Evolutionary conservation across 2,888 invertebrate species (phyloP), one percentile per base, ranked within the genome.

Genomic region (Apamea epomidion): DNA sequence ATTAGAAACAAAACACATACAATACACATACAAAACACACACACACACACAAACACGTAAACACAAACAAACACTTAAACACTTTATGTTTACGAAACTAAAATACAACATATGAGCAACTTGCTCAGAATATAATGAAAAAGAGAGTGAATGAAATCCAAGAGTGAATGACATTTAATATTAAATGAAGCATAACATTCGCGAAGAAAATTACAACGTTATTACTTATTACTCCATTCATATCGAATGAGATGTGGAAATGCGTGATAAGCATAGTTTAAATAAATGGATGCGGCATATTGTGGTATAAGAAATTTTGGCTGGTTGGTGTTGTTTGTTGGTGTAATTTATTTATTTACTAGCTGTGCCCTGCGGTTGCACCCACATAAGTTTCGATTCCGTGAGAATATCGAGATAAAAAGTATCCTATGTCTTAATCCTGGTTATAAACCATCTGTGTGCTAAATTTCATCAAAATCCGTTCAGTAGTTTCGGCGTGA

Each of bases 181-280:
- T 65, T 78, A 76, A 88, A 83, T 79, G 77, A 64, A 78, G 74
- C 58, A n/a, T 74, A 72, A 76, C 21, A 78, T 75, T 67, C 12
- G 42, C 48, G 74, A 80, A 79, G 80, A 78, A 87, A 83, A 88
- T 85, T 51, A 81, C 60, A 60, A 72, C 18, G 54, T 74, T 67
- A 45, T 74, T 70, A 54, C 81, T 74, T 84, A 75, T 81, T 80
- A 85, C 76, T 79, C 75, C 71, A 78, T 78, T 82, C 75, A 82
- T 70, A 75, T 51, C 42, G 18, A 60, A 72, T 48, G 10, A 73
- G 74, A 82, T 78, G 64, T 73, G 6, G 1, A 67, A 76, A 80
- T 18, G 8, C 10, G 2, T 29, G 12, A 32, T 69, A 48, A 81
- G 21, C 73, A 62, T 5, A 51, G 48, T 48, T 69, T 0, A 6